Percentiles rank a stretch among this genome's conserved stretches.
phyloP scores from a whole-genome alignment of 2,797 vertebrate species.

The Mallotus villosus region DNA sequence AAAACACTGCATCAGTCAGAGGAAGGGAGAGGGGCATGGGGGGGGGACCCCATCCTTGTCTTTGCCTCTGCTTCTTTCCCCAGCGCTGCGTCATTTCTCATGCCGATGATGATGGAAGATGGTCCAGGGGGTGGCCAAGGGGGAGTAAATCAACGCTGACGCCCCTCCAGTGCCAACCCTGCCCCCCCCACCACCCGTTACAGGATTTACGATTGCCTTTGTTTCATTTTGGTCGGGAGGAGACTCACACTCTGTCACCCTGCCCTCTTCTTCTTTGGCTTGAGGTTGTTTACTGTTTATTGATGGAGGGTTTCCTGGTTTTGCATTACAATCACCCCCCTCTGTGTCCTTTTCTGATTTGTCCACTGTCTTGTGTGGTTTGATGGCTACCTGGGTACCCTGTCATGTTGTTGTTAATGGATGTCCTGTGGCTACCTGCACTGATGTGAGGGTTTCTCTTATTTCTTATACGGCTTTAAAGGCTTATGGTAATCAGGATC shows the following conservation, averaged over 20 bases:
- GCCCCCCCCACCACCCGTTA: conserved; percentile 8
- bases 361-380: not conserved
- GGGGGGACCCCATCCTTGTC: not conserved
- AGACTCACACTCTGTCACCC: conserved; percentile 11
- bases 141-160: conserved; percentile 24
- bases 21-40: not conserved
- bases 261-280: not conserved
- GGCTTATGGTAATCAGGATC: too few relatives aligned
- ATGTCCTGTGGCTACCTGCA: too few relatives aligned
- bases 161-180: not conserved
- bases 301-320: conserved; percentile 1
- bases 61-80: not conserved
- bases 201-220: conserved; percentile 27
- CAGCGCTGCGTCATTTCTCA: conserved; percentile 12
- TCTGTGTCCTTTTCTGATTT: not conserved
- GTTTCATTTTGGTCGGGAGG: conserved; percentile 18
- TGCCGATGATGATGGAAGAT: conserved; percentile 35
- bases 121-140: conserved; percentile 18
- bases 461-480: too few relatives aligned
- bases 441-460: too few relatives aligned
- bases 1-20: conserved; percentile 7
- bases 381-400: not conserved
- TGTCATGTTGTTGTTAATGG: too few relatives aligned
- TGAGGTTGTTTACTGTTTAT: conserved; percentile 8
- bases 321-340: too few relatives aligned